Conservation (phyloP, 2,113 vertebrate species). For the Meles meles region DNA sequence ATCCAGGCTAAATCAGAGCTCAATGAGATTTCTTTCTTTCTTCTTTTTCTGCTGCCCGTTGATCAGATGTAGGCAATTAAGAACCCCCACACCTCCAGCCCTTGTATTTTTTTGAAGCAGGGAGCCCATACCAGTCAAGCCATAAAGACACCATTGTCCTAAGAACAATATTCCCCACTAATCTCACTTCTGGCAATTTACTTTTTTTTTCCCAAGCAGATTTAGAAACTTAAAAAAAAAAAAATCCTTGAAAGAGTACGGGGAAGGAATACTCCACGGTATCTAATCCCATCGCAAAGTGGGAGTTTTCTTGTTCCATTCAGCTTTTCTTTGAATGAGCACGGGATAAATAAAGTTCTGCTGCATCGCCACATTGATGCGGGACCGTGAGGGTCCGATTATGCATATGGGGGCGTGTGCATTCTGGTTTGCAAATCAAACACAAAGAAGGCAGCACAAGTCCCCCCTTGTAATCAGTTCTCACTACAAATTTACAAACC, state of each 20-base stretch:
- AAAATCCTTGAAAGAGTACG: slow-evolving; percentile 80
- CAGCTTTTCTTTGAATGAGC: slow-evolving; percentile 84
- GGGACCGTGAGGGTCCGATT: slow-evolving; percentile 84
- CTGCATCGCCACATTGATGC: slow-evolving; percentile 83
- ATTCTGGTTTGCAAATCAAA: slow-evolving; percentile 83
- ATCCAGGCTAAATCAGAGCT: slow-evolving; percentile 82
- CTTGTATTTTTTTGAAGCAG: slow-evolving; percentile 82
- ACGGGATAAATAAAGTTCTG: slow-evolving; percentile 86
- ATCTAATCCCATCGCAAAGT: slow-evolving; percentile 85
- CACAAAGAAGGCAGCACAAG: slow-evolving; percentile 78
- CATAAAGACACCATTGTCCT: slow-evolving; percentile 85
- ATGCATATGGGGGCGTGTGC: slow-evolving; percentile 79
- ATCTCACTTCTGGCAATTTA: slow-evolving; percentile 91
- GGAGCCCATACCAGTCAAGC: slow-evolving; percentile 82
- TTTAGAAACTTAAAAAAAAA: slow-evolving; percentile 85
- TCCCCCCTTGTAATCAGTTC: slow-evolving; percentile 78
- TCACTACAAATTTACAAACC: slow-evolving; percentile 81
- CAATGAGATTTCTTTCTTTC: slow-evolving; percentile 74
- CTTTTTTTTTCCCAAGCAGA: slow-evolving; percentile 86
- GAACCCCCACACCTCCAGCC: slow-evolving; percentile 86
- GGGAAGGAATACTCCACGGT: slow-evolving; percentile 81
- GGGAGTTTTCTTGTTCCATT: slow-evolving; percentile 84
- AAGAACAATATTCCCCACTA: slow-evolving; percentile 87
- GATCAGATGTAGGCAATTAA: slow-evolving; percentile 89
- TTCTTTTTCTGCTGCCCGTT: slow-evolving; percentile 74